Evolutionary conservation across 2,113 vertebrate genomes (phyloP), one percentile per base, ranked within the genome.

Genomic region (Gracilinanus agilis): DNA sequence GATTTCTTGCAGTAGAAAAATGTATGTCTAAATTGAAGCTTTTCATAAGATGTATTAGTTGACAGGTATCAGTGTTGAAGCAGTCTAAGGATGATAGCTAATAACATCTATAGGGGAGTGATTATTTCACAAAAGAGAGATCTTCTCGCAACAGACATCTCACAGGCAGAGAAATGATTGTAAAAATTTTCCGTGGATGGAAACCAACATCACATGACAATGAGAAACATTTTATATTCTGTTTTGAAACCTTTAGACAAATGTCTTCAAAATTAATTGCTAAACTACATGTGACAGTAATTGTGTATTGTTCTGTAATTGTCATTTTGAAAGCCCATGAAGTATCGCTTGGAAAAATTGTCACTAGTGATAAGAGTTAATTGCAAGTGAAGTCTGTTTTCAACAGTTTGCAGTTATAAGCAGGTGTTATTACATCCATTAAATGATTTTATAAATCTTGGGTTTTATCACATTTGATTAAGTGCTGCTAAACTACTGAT

Each of bases 241-340:
- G 96, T 98, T 98, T 97, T 96, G 97, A 98, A 98, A 98, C 97
- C 98, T 98, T 98, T 97, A 98, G 98, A 99, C 98, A 98, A 98
- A 98, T 96, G 97, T 97, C 98, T 98, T 98, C 98, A 98, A 98
- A 98, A 98, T 98, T 98, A 98, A 98, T 98, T 98, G 98, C 98
- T 96, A 98, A 98, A 99, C 98, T 97, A 92, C 97, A 98, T 98
- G 98, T 99, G 98, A 99, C 98, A 98, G 98, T 98, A 98, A 99
- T 98, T 98, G 98, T 98, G 98, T 98, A 98, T 98, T 98, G 98
- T 98, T 98, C 98, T 97, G 4, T 99, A 98, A 99, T 98, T 98
- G 98, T 98, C 98, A 96, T 98, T 98, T 98, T 98, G 98, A 99
- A 98, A 98, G 98, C 98, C 98, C 97, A 98, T 97, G 98, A 98